These are phyloP conservation scores for Rallus limicola DNA, from an alignment of 2,113 vertebrate species.

Conservation along the genomic window DNA sequence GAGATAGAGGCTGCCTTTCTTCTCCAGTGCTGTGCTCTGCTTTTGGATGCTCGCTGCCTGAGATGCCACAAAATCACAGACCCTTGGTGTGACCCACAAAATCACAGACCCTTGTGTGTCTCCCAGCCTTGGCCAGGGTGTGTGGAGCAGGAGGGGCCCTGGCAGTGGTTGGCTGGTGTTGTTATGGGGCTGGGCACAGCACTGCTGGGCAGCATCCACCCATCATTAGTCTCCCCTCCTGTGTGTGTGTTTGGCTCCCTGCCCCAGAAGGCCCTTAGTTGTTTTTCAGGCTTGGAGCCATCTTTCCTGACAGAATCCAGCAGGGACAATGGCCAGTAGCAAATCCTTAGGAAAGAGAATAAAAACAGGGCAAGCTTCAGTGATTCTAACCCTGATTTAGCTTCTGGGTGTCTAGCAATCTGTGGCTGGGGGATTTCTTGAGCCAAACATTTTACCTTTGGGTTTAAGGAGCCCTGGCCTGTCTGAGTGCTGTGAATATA, in stretches of 20 bases:
- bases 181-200: neutral
- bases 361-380: conserved; percentile 44
- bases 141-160: neutral
- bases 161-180: neutral
- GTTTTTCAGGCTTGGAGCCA: conserved; percentile 33
- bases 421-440: neutral
- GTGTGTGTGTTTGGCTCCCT: neutral
- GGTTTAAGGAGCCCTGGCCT: neutral
- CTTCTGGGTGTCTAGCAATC: neutral
- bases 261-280: neutral
- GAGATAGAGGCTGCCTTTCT: neutral
- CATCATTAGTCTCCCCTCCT: neutral
- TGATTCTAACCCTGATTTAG: conserved; percentile 26
- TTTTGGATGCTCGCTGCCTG: neutral
- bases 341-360: conserved; percentile 28
- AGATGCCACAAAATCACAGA: neutral
- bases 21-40: neutral
- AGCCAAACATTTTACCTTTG: conserved; percentile 27
- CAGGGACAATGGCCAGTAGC: conserved; percentile 49
- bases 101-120: neutral
- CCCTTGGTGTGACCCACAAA: neutral
- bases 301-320: neutral
- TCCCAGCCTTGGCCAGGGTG: neutral
- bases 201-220: neutral
- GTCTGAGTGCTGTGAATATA: neutral